A percentile compares a stretch with the other conserved stretches of the same genome.
These are phyloP conservation scores for Pogonus chalceus DNA, from an alignment of 1,140 invertebrate species.

Conservation along the genomic window DNA sequence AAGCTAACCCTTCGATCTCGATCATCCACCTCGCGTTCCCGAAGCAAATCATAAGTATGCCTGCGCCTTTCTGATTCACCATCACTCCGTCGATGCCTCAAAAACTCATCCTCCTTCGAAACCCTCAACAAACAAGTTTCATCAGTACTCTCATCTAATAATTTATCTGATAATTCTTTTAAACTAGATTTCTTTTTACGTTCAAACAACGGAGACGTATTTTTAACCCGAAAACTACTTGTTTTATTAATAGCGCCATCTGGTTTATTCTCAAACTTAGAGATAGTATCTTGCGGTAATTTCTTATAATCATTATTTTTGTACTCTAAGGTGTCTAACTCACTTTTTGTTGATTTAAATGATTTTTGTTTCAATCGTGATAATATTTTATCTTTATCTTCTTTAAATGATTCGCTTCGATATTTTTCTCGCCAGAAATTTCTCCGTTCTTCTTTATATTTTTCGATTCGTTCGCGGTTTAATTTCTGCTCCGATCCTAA, in stretches of 20 bases:
- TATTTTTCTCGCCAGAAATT: conserved; percentile 78
- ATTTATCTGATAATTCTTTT: background rate
- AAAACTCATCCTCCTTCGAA: conserved; percentile 22
- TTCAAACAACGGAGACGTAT: background rate
- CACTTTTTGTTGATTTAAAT: background rate
- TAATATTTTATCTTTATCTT: conserved; percentile 40
- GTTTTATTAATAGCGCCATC: background rate
- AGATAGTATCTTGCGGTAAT: background rate
- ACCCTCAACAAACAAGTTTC: conserved; percentile 13
- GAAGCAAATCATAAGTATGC: conserved; percentile 25
- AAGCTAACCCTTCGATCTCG: conserved; percentile 24
- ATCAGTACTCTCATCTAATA: conserved; percentile 9
- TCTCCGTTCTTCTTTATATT: conserved; percentile 84
- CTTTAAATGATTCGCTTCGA: conserved; percentile 69
- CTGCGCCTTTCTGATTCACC: conserved; percentile 22
- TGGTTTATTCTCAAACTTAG: background rate
- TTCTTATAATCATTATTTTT: background rate
- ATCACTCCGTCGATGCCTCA: conserved; percentile 19
- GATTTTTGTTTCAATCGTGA: conserved; percentile 22
- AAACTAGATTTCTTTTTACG: background rate
- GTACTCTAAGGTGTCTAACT: background rate
- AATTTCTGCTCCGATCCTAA: conserved; percentile 32
- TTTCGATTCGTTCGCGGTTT: conserved; percentile 71
- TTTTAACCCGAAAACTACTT: background rate
- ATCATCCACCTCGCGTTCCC: conserved; percentile 26